These are phyloP conservation scores for Asbolus verrucosus DNA, from an alignment of 1,140 invertebrate species.

Conservation along the genomic window DNA sequence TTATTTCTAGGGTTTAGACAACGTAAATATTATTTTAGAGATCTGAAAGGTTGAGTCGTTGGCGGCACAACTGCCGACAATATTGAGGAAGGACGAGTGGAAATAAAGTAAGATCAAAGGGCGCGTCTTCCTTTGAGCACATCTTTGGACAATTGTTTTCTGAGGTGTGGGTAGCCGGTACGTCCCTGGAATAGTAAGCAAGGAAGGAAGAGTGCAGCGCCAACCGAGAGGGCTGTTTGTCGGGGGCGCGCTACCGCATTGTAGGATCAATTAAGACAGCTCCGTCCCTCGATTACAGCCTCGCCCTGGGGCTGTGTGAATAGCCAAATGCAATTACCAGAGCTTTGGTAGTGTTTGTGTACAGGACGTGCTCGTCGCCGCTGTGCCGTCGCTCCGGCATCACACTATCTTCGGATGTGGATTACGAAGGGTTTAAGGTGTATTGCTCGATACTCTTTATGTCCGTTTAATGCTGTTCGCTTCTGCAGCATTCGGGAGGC, in stretches of 20 bases:
- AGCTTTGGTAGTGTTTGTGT: conserved; percentile 54
- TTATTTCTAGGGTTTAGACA: not conserved
- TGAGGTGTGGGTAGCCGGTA: conserved; percentile 28
- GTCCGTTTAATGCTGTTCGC: conserved; percentile 6
- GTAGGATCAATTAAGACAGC: conserved; percentile 59
- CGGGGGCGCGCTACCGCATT: conserved; percentile 50
- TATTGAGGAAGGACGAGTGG: conserved; percentile 9
- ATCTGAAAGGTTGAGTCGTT: not conserved
- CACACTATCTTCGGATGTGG: conserved; percentile 33
- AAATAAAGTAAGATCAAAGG: conserved; percentile 37
- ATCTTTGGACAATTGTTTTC: conserved; percentile 35
- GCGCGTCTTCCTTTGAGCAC: conserved; percentile 35
- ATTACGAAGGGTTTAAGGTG: conserved; percentile 47
- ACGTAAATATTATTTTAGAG: conserved; percentile 1
- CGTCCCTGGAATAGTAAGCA: conserved; percentile 42
- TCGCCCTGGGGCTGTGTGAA: conserved; percentile 56
- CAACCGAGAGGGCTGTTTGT: conserved; percentile 47
- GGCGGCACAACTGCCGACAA: not conserved
- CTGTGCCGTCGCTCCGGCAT: conserved; percentile 14
- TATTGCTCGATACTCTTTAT: conserved; percentile 41
- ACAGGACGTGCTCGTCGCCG: conserved; percentile 49
- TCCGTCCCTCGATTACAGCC: conserved; percentile 55
- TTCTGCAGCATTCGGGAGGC: not conserved
- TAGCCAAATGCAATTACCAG: conserved; percentile 59
- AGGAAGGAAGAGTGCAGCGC: conserved; percentile 8